Conservation (phyloP, 2,113 vertebrate species). For the Tautogolabrus adspersus region DNA sequence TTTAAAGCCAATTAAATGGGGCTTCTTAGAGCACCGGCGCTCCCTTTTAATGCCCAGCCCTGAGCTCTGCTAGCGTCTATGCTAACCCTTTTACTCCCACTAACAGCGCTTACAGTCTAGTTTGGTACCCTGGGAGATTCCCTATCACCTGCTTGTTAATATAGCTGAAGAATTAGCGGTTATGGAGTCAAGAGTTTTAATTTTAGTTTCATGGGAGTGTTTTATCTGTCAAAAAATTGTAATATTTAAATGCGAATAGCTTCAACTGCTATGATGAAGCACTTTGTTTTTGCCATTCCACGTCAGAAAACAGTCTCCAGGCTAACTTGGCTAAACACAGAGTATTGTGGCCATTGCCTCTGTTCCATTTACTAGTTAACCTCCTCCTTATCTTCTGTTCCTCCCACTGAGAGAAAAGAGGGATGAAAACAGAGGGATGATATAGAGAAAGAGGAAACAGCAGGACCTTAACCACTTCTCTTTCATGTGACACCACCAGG, state of each 20-base stretch:
- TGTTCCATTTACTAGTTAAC: constrained; percentile 40
- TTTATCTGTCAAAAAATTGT: constrained; percentile 32
- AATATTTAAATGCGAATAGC: constrained; percentile 7
- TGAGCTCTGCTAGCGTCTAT: constrained; percentile 69
- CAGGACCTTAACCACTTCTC: constrained; percentile 56
- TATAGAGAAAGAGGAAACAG: constrained; percentile 60
- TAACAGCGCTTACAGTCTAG: constrained; percentile 55
- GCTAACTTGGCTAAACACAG: constrained; percentile 14
- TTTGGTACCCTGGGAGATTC: constrained; percentile 54
- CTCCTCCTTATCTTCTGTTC: constrained; percentile 34
- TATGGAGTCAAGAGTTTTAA: constrained; percentile 36
- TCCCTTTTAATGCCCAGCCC: constrained; percentile 82
- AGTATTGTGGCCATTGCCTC: constrained; percentile 20
- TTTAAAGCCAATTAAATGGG: constrained; percentile 89
- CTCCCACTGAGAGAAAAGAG: constrained; percentile 47
- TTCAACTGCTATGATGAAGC: constrained; percentile 15
- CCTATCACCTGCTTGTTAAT: constrained; percentile 57
- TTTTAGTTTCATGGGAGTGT: constrained; percentile 14
- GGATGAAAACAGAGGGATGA: constrained; percentile 55
- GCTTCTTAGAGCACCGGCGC: constrained; percentile 82
- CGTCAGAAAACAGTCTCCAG: constrained; percentile 20
- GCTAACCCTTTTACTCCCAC: constrained; percentile 71
- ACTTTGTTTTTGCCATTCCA: background rate
- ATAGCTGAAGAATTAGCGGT: constrained; percentile 34
- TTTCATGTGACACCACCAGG: constrained; percentile 70